These are phyloP conservation scores for Ophion obscuratus DNA, from an alignment of 2,888 invertebrate genomes.

Conservation along the genomic window DNA sequence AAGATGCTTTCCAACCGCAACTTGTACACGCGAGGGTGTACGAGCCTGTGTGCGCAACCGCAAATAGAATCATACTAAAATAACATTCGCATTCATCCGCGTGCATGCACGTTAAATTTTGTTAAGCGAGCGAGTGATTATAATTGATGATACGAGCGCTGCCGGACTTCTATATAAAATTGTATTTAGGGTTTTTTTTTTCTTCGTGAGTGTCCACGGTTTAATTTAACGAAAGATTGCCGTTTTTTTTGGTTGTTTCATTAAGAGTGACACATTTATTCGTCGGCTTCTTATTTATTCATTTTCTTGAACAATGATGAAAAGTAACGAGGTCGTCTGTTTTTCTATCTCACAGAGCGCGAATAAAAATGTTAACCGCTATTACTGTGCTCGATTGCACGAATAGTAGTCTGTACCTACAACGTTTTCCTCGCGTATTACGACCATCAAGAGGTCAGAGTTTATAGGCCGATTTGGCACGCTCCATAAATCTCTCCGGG, in stretches of 20 bases:
- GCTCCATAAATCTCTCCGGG: constrained; percentile 79
- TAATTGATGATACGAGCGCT: constrained; percentile 52
- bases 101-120: constrained; percentile 14
- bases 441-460: constrained; percentile 79
- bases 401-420: constrained; percentile 50
- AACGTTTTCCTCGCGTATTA: constrained; percentile 54
- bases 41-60: constrained; percentile 16
- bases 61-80: constrained; percentile 66
- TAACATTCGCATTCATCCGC: constrained; percentile 34
- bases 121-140: constrained; percentile 49
- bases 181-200: constrained; percentile 2
- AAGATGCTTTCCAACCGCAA: constrained; percentile 49
- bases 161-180: constrained; percentile 34
- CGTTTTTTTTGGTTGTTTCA: constrained; percentile 2
- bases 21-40: background rate
- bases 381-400: constrained; percentile 44
- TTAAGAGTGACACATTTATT: constrained; percentile 14
- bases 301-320: background rate
- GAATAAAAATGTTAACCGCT: constrained; percentile 38
- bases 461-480: constrained; percentile 79
- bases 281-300: background rate
- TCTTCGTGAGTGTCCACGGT: background rate
- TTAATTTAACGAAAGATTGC: constrained; percentile 34
- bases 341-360: constrained; percentile 21
- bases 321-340: background rate